Evolutionary conservation across 2,113 vertebrate species (phyloP).

Genomic region (Globicephala melas): DNA sequence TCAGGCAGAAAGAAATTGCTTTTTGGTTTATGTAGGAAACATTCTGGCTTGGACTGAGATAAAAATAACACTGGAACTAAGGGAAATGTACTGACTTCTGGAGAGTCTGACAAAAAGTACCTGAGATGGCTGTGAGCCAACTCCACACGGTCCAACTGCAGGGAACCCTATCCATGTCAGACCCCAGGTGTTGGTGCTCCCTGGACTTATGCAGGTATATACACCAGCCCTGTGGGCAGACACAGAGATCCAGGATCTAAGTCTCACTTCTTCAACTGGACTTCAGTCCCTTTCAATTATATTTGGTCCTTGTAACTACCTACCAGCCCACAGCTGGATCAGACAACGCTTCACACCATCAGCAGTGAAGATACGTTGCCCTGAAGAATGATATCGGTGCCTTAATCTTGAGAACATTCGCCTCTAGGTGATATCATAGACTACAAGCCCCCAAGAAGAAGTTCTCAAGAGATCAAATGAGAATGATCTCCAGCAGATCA

Average conservation of each 20-base stretch:
- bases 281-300: not conserved
- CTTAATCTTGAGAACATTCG: not conserved
- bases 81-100: not conserved
- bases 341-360: not conserved
- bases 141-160: not conserved
- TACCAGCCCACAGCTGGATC: not conserved
- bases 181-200: not conserved
- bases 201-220: not conserved
- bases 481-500: not conserved
- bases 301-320: not conserved
- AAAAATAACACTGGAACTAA: not conserved
- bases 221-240: not conserved
- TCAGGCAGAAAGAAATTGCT: not conserved
- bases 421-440: not conserved
- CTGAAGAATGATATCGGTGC: not conserved
- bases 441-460: not conserved
- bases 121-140: not conserved
- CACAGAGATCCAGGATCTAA: not conserved
- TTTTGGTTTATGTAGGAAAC: not conserved
- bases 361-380: not conserved
- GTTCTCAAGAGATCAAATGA: not conserved
- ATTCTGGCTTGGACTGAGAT: not conserved
- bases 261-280: not conserved
- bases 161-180: not conserved
- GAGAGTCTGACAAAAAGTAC: not conserved